Base-by-base conservation (phyloP, 2,888 invertebrate genomes). In the Podotricha telesiphe region DNA sequence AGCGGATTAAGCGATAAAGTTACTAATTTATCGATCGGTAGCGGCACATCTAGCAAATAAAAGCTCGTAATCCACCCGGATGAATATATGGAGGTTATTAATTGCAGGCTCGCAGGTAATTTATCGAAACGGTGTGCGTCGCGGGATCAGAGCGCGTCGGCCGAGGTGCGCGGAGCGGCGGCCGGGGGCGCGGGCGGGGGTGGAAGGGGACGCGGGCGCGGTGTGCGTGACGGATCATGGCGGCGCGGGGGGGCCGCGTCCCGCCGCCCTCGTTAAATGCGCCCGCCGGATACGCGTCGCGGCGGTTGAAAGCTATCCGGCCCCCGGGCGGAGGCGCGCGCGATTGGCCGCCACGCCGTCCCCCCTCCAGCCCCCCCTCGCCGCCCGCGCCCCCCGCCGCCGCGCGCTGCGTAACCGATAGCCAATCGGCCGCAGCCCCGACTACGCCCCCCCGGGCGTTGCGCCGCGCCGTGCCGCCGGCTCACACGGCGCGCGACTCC, bases 181-280 rank as follows among this genome's bases (percentile, higher is more conserved):
- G 86, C 86, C 87, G 88, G 86, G 88, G 86, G 89, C 83, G 42
- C 40, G 69, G 70, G 74, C 58, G 72, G 68, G 34, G 51, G 15
- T 8, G 64, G 22, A 47, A n/a, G 45, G 69, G 67, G 62, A 70
- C 19, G 63, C 15, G 65, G 79, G 77, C 75, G 83, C 85, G 86
- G 89, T 87, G 87, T 88, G 89, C 87, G 89, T 87, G 89, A 84
- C 91, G 90, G 92, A 91, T 91, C 89, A 90, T 91, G 89, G 91
- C 89, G 91, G 91, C 86, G 89, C 88, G 90, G 88, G 89, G 88
- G 86, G 87, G 84, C 82, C 85, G 83, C 87, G 86, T 84, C 85
- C 87, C 86, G 85, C 83, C 86, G 88, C 86, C 86, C 86, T 86
- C 86, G 91, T 90, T 91, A 91, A 91, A 91, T 89, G 89, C 88